Evolutionary conservation across 2,113 vertebrate species (phyloP).

Genomic region (Gymnogyps californianus): DNA sequence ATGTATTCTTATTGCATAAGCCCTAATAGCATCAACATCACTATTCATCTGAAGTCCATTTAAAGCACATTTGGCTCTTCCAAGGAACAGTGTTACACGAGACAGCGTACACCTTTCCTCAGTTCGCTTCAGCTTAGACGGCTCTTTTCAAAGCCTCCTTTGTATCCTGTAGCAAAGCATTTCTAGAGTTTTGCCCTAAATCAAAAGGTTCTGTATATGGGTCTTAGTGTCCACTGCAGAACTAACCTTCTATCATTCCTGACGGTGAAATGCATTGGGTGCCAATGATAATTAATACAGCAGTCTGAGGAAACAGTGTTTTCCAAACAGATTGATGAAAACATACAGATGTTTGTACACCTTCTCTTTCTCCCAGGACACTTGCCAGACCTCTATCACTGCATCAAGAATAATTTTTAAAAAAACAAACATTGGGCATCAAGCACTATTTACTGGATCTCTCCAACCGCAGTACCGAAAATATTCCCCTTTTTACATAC

Average conservation of each 20-base stretch:
- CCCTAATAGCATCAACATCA: neutral
- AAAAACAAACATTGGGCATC: neutral
- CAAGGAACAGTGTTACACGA: accelerated
- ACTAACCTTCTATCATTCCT: neutral
- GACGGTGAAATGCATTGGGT: neutral
- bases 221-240: neutral
- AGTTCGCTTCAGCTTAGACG: neutral
- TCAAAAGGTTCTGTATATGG: neutral
- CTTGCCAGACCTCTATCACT: neutral
- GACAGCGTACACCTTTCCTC: neutral
- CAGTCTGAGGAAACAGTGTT: neutral
- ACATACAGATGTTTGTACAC: neutral
- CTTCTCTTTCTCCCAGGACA: neutral
- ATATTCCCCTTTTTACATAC: neutral
- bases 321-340: neutral
- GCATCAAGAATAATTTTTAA: neutral
- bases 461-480: neutral
- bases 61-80: neutral
- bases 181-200: neutral
- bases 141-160: neutral
- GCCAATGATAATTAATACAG: neutral
- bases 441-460: neutral
- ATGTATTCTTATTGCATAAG: neutral
- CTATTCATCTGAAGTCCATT: neutral
- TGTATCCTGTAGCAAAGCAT: neutral